These are phyloP conservation scores for Drosophila oshimai DNA, from an alignment of 1,140 invertebrate species.

Conservation along the genomic window DNA sequence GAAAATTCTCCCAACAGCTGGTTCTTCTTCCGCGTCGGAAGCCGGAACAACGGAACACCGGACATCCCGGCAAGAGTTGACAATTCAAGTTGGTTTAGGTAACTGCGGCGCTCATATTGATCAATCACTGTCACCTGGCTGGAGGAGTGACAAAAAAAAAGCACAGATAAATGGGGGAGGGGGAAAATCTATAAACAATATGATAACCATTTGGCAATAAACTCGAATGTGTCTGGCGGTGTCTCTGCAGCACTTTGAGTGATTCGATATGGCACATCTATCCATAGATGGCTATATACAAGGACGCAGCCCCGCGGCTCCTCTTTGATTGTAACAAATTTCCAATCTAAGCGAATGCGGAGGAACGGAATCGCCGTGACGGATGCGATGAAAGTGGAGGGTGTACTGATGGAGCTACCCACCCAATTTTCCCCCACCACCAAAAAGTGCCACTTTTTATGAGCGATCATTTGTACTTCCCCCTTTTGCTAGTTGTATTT, in stretches of 20 bases:
- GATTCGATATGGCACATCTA: conserved; percentile 70
- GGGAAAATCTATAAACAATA: conserved; percentile 75
- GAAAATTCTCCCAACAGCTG: conserved; percentile 27
- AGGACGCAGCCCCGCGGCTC: conserved; percentile 11
- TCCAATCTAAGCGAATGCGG: conserved; percentile 58
- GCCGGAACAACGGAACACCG: conserved; percentile 8
- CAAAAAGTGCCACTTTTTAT: conserved; percentile 78
- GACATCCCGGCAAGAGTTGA: conserved; percentile 60
- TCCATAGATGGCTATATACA: conserved; percentile 17
- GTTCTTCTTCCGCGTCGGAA: conserved; percentile 25
- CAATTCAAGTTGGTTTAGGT: conserved; percentile 51
- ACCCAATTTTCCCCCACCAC: conserved; percentile 7
- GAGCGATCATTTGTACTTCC: conserved; percentile 74
- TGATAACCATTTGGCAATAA: conserved; percentile 80
- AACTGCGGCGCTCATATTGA: conserved; percentile 65
- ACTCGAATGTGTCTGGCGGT: conserved; percentile 59
- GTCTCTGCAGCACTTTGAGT: conserved; percentile 72
- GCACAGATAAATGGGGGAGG: too few relatives aligned
- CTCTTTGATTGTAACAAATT: conserved; percentile 74
- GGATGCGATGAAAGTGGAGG: conserved; percentile 60
- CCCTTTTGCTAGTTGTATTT: conserved; percentile 53
- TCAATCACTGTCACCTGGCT: conserved; percentile 73
- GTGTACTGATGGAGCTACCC: not conserved
- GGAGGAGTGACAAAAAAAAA: conserved; percentile 18
- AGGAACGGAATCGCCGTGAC: conserved; percentile 56